phyloP scores from a whole-genome alignment of 2,797 vertebrate genomes.

The Molossus molossus region DNA sequence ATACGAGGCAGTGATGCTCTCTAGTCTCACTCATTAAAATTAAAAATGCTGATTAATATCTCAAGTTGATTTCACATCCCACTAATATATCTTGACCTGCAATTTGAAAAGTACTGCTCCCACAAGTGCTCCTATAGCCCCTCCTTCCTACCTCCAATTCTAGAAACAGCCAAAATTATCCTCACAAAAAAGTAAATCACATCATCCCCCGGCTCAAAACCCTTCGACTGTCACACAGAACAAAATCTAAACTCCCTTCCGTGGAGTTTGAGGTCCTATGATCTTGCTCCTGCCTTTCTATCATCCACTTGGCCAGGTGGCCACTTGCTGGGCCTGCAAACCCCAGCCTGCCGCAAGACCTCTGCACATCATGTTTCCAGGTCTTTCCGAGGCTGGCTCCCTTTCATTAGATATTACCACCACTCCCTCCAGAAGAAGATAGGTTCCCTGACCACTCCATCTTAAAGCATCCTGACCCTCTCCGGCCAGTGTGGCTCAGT shows the following conservation, averaged over 20 bases:
- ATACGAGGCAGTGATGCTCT: neutral
- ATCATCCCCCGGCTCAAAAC: neutral
- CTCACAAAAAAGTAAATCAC: neutral
- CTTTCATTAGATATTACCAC: neutral
- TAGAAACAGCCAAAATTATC: neutral
- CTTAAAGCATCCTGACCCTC: neutral
- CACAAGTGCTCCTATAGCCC: neutral
- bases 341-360: neutral
- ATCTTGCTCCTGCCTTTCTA: neutral
- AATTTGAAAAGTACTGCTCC: neutral
- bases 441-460: neutral
- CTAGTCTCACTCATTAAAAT: neutral
- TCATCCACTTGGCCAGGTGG: neutral
- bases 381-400: neutral
- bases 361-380: neutral
- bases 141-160: neutral
- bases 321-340: neutral
- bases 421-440: neutral
- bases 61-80: neutral
- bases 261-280: neutral
- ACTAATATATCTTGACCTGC: neutral
- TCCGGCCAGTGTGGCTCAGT: too few relatives aligned
- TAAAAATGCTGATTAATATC: neutral
- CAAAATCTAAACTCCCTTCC: slow-evolving; percentile 23
- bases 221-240: neutral